Base-by-base conservation (phyloP, 2,888 invertebrate species). In the Punctoribates punctum region DNA sequence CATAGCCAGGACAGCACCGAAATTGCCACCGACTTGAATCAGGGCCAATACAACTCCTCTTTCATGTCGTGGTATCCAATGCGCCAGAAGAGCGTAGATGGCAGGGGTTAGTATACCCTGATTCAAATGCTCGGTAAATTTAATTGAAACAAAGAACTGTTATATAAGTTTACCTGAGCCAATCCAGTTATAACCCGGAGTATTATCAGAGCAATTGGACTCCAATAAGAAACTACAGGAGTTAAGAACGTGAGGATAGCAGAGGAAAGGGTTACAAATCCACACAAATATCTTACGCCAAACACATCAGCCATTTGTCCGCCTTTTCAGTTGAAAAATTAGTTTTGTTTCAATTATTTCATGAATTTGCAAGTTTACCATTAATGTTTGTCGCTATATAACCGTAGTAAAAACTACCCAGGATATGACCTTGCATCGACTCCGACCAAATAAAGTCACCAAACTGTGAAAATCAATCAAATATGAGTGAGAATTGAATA, bases 11-110 rank as follows among this genome's bases (percentile, higher is more conserved):
- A 85, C 84, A 13, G 84, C 84, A 8, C 85, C 85, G 23, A 81
- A 76, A 72, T 80, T 79, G 34, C 77, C 78, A 3, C 79, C 80
- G 15, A 80, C 79, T 85, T 92, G 92, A 0, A 92, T 91, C 79
- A 93, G 88, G 0, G 92, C 91, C 0, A 92, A 92, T 60, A 60
- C 60, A 60, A 60, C 60, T 13, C 23, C 60, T 9, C 60, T 11
- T 60, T 60, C 60, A 17, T 60, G 27, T 3, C 60, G 60, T 5
- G 60, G 60, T 17, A 60, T 60, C 60, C 60, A 60, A 15, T 60
- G 60, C 0, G 91, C 86, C 92, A 93, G 93, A 29, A 93, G 88
- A 0, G 91, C 91, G 83, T 93, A 92, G 79, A 92, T 92, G 78
- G 90, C 79, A 1, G 80, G 80, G 0, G 80, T 79, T 25, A 80